Base-by-base conservation (phyloP, 1,140 invertebrate genomes). In the Phortica variegata region DNA sequence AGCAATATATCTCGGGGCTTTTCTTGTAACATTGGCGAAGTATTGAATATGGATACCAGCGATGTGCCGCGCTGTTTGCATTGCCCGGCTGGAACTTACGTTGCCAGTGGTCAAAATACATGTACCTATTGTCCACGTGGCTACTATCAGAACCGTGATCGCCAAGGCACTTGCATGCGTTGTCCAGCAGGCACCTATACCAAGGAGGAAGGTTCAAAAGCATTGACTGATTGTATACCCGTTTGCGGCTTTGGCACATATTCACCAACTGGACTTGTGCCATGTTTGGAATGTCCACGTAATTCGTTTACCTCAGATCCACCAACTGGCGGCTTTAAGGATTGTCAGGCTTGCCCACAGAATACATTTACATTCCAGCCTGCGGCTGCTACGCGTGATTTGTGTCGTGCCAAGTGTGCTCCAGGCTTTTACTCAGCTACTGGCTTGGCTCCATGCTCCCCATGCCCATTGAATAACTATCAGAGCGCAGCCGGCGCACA, bases 211-310 rank as follows among this genome's bases (percentile, higher is more conserved):
- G 94, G 93, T 26, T 90, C 89, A 0, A 93, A 93, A 71, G 83
- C 84, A 43, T 79, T 90, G 17, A 80, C 83, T 20, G 90, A 92
- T 57, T 95, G 91, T 75, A 81, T 93, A 46, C 93, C 95, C 6
- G 93, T 97, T 21, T 98, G 95, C 72, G 95, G 95, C 7, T 95
- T 90, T 73, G 95, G 95, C 52, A 97, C 94, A 19, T 97, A 94
- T 75, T 96, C 93, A 2, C 91, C 91, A 19, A 95, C 91, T 36
- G 95, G 95, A 36, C 77, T 97, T 37, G 92, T 97, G 20, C 95
- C 95, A 12, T 98, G 95, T 68, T 79, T 97, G 37, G 92, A 97
- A 76, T 98, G 95, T 80, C 93, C 94, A 1, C 82, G 90, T 51
- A 95, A 97, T 69, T 95, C 91, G 43, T 97, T 88, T 72, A 91